A percentile compares a stretch with the other conserved stretches of the same genome.
phyloP scores from a whole-genome alignment of 2,888 invertebrate genomes.

The Epirrhoe alternata region DNA sequence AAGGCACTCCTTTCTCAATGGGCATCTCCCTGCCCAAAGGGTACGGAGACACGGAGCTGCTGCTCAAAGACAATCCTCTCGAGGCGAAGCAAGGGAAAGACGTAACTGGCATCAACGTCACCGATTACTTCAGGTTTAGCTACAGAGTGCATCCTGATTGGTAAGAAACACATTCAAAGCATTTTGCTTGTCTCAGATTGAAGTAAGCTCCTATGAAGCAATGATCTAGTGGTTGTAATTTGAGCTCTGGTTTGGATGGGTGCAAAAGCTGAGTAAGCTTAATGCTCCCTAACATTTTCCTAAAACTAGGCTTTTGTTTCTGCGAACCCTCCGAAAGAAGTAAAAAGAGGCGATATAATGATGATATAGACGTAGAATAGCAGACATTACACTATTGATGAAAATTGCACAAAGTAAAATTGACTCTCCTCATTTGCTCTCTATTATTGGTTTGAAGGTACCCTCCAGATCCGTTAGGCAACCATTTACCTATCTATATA shows the following conservation, averaged over 20 bases:
- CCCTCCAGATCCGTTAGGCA: too few species aligned
- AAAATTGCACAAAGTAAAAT: too few species aligned
- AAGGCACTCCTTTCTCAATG: conserved; percentile 94
- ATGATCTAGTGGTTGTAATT: not conserved
- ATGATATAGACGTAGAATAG: too few species aligned
- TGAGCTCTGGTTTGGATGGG: too few species aligned
- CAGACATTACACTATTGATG: too few species aligned
- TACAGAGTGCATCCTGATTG: conserved; percentile 95
- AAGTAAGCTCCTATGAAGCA: not conserved
- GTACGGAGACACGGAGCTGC: conserved; percentile 91
- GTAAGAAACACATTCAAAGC: conserved; percentile 68
- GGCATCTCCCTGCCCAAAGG: conserved; percentile 92
- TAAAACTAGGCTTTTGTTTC: too few species aligned
- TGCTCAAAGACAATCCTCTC: conserved; percentile 91
- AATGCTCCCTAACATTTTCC: too few species aligned
- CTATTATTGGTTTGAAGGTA: too few species aligned
- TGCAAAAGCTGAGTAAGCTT: too few species aligned
- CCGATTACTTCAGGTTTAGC: conserved; percentile 89
- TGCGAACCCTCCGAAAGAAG: too few species aligned
- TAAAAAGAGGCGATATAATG: not conserved
- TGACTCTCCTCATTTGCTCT: too few species aligned
- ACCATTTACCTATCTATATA: too few species aligned
- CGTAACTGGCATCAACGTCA: conserved; percentile 88
- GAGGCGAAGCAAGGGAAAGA: conserved; percentile 87
- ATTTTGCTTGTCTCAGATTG: not conserved